phyloP scores from a whole-genome alignment of 2,888 invertebrate species.

The Selenia dentaria region DNA sequence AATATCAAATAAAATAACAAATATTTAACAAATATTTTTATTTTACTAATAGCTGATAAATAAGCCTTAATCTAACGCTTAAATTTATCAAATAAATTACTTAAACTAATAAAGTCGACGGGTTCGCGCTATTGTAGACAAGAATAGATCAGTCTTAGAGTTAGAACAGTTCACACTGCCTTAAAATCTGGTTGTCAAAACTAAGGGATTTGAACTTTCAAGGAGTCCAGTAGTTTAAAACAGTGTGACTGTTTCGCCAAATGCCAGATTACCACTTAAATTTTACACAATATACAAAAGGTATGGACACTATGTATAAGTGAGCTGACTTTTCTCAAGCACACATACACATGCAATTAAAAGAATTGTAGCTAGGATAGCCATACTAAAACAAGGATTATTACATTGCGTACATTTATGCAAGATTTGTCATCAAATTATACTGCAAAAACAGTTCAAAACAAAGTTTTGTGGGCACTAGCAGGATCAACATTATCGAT shows the following conservation, averaged over 20 bases:
- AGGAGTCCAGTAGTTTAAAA: slow-evolving; percentile 62
- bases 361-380: background rate
- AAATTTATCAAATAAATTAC: slow-evolving; percentile 68
- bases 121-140: slow-evolving; percentile 72
- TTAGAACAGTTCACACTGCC: slow-evolving; percentile 51
- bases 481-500: too few relatives aligned
- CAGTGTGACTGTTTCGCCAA: slow-evolving; percentile 72
- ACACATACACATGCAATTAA: background rate
- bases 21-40: slow-evolving; percentile 39
- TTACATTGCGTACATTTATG: background rate
- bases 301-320: slow-evolving; percentile 22
- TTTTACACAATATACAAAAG: slow-evolving; percentile 24
- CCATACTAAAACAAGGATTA: background rate
- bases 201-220: slow-evolving; percentile 42
- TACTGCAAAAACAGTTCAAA: background rate
- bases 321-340: background rate
- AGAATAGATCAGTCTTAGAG: slow-evolving; percentile 66
- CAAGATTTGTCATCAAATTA: background rate
- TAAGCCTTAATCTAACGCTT: slow-evolving; percentile 64
- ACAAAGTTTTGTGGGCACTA: too few relatives aligned
- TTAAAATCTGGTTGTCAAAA: slow-evolving; percentile 54
- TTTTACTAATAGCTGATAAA: slow-evolving; percentile 77
- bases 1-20: too few relatives aligned
- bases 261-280: slow-evolving; percentile 77
- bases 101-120: slow-evolving; percentile 75